Evolutionary conservation across 2,888 invertebrate genomes (phyloP), one percentile per base, ranked within the genome.

Genomic region (Orthonychiurus folsomi): DNA sequence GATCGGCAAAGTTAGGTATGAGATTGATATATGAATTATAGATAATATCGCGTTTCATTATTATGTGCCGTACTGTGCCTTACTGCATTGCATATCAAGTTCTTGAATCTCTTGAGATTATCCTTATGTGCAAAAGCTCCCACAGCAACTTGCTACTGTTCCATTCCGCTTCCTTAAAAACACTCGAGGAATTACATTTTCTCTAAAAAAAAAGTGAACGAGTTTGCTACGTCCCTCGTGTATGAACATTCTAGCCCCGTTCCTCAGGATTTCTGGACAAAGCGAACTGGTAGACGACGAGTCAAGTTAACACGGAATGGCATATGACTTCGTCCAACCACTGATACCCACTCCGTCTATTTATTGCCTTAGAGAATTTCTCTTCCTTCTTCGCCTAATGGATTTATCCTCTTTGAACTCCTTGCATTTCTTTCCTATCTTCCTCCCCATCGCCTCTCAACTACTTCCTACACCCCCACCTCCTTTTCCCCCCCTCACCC

Each of bases 21-120:
- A 69, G 69, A 69, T 69, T 69, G 69, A 69, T 69, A 67, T 67
- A 67, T 69, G 69, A 69, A 69, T 69, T 69, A 69, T 69, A 69
- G 67, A 69, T 69, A 66, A 69, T 69, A 69, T 69, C 69, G 66
- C 63, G 66, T 69, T 69, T 69, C 69, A 69, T 69, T 67, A 69
- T n/a, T n/a, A n/a, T n/a, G n/a, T n/a, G n/a, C n/a, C n/a, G n/a
- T n/a, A n/a, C n/a, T 67, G 64, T 66, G 62, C 65, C 59, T 55
- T 63, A 65, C 67, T 64, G 64, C 64, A 65, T 62, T 69, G 67
- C 67, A 69, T 69, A 66, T 69, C 67, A 69, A 69, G 62, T 69
- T 63, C 50, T 56, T 48, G 59, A 67, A 67, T 67, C 66, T 67
- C 69, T 48, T 50, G 66, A 67, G 66, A 67, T 69, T 67, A 65